A percentile compares a stretch with the other conserved stretches of the same genome.
Evolutionary conservation across 64 coral and sea anemone genomes (phyloP).

Genomic region (Montipora cactus): DNA sequence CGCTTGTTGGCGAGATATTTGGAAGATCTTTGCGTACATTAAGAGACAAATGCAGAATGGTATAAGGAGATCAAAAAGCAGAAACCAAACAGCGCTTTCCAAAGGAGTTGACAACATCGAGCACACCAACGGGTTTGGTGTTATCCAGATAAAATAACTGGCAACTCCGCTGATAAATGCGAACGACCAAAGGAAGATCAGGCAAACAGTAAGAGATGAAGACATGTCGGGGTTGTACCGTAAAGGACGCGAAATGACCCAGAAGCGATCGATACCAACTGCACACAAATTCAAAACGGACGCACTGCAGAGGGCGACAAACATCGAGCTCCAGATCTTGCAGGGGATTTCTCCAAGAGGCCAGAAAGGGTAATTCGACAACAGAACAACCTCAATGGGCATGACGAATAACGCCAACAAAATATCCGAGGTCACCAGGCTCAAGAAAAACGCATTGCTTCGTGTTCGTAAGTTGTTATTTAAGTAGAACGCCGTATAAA

Average conservation of each 20-base stretch:
- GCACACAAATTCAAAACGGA: constrained; percentile 41
- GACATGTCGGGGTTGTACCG: constrained; percentile 13
- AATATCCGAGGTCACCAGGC: constrained; percentile 29
- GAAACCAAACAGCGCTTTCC: background rate
- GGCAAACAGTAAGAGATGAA: background rate
- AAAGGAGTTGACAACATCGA: background rate
- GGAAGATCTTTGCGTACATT: constrained; percentile 21
- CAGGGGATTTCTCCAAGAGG: constrained; percentile 27
- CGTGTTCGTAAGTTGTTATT: background rate
- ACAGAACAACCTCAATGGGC: constrained; percentile 42
- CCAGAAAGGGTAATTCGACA: constrained; percentile 41
- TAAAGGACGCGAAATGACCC: constrained; percentile 32
- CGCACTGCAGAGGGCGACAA: constrained; percentile 21
- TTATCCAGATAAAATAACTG: background rate
- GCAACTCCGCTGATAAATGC: constrained; percentile 12
- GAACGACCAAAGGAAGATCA: constrained; percentile 28
- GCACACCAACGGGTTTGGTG: background rate
- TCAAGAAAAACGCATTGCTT: constrained; percentile 56
- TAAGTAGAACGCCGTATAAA: constrained; percentile 10
- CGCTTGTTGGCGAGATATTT: constrained; percentile 37
- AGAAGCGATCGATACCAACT: constrained; percentile 31
- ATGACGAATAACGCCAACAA: constrained; percentile 32
- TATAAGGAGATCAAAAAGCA: constrained; percentile 18
- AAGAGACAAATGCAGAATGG: constrained; percentile 35
- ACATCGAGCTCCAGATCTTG: constrained; percentile 48